Conservation (phyloP, 1,140 invertebrate species). For the Cardiocondyla obscurior region DNA sequence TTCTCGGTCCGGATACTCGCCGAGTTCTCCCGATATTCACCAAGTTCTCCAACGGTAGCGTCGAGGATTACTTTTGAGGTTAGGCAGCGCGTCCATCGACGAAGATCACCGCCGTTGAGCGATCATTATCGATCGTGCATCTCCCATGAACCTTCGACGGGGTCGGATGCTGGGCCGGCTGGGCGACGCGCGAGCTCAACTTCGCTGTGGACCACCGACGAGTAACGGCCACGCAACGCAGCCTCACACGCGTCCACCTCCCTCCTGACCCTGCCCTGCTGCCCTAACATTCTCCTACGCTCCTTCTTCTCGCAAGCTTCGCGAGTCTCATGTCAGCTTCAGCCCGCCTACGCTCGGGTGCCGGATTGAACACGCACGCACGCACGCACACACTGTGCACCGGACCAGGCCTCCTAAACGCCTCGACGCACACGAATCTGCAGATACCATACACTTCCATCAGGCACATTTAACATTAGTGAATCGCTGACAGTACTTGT, state of each 20-base stretch:
- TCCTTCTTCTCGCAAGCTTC: not conserved
- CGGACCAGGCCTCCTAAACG: too few relatives aligned
- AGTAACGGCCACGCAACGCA: slow-evolving; percentile 20
- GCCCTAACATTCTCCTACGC: not conserved
- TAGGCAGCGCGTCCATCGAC: slow-evolving; percentile 16
- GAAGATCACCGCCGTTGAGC: not conserved
- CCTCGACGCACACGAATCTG: too few relatives aligned
- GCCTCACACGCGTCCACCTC: not conserved
- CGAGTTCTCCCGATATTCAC: not conserved
- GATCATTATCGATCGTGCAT: slow-evolving; percentile 42
- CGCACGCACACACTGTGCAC: too few relatives aligned
- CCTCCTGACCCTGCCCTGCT: not conserved
- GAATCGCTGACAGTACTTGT: too few relatives aligned
- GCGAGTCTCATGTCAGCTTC: too few relatives aligned
- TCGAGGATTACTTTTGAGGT: not conserved
- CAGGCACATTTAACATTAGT: too few relatives aligned
- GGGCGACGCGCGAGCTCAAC: not conserved
- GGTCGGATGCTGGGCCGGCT: not conserved
- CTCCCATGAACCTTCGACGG: not conserved
- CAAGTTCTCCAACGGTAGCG: not conserved
- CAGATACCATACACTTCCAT: too few relatives aligned
- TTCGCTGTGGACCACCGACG: slow-evolving; percentile 8
- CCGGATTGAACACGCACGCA: too few relatives aligned
- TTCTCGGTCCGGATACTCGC: not conserved
- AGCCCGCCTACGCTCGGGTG: too few relatives aligned